A percentile compares a stretch with the other conserved stretches of the same genome.
These are phyloP conservation scores for Antigone vipio DNA, from an alignment of 2,113 vertebrate genomes.

Conservation along the genomic window DNA sequence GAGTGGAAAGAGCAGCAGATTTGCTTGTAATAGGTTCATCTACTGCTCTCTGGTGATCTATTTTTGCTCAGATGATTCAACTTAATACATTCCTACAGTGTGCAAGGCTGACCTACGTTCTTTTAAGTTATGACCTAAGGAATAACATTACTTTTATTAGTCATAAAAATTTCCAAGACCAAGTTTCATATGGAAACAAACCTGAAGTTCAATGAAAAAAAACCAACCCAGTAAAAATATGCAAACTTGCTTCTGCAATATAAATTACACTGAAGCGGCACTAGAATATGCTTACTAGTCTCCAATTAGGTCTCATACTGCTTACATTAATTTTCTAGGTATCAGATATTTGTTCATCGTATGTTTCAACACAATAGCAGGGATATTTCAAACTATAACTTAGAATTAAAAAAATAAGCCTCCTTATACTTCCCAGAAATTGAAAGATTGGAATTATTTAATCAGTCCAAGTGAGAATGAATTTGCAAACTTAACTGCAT, in stretches of 20 bases:
- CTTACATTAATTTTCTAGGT: background rate
- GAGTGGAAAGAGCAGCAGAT: background rate
- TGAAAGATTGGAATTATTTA: background rate
- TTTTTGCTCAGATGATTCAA: conserved; percentile 30
- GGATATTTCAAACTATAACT: background rate
- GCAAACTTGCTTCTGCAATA: background rate
- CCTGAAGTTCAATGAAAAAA: background rate
- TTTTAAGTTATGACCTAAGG: background rate
- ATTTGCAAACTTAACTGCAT: background rate
- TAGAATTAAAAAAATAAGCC: background rate
- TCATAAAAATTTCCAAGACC: background rate
- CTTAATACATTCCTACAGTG: background rate
- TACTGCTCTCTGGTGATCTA: background rate
- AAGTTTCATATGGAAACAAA: background rate
- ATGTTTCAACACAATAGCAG: background rate
- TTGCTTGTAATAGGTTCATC: background rate
- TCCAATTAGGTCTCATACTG: background rate
- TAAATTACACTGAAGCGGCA: background rate
- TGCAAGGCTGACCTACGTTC: background rate
- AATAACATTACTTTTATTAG: background rate
- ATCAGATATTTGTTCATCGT: background rate
- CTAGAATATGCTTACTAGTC: background rate
- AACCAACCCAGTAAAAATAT: background rate
- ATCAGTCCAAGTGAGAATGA: background rate
- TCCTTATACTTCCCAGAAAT: background rate